Evolutionary conservation across 2,888 invertebrate species (phyloP).

Genomic region (Microplitis manilae): DNA sequence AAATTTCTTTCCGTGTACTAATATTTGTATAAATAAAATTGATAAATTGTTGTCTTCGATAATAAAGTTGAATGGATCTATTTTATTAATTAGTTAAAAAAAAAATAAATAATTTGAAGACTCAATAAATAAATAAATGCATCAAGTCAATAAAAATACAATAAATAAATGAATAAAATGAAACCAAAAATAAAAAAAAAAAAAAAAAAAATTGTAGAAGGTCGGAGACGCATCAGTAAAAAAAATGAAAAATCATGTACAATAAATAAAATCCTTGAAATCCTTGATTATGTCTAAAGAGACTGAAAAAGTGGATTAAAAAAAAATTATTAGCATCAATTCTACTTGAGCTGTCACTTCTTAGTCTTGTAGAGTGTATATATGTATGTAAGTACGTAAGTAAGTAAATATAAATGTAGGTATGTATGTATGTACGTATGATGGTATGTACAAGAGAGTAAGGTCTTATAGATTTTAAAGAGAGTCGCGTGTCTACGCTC

Average conservation of each 20-base stretch:
- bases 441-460: not conserved
- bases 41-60: too few species aligned
- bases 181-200: not conserved
- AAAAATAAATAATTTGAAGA: too few species aligned
- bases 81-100: too few species aligned
- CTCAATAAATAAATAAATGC: too few species aligned
- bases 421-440: not conserved
- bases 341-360: not conserved
- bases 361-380: not conserved
- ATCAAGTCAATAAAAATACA: too few species aligned
- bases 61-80: too few species aligned
- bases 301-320: not conserved
- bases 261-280: conserved; percentile 1
- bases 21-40: too few species aligned
- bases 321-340: not conserved
- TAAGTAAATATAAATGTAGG: not conserved
- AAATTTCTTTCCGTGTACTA: too few species aligned
- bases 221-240: not conserved
- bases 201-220: conserved; percentile 8
- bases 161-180: too few species aligned
- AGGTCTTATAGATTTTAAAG: not conserved
- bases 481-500: not conserved
- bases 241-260: conserved; percentile 13
- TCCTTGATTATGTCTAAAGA: not conserved
- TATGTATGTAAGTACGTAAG: not conserved